These are phyloP conservation scores for Tachysurus vachellii DNA, from an alignment of 2,113 vertebrate species.

Conservation along the genomic window DNA sequence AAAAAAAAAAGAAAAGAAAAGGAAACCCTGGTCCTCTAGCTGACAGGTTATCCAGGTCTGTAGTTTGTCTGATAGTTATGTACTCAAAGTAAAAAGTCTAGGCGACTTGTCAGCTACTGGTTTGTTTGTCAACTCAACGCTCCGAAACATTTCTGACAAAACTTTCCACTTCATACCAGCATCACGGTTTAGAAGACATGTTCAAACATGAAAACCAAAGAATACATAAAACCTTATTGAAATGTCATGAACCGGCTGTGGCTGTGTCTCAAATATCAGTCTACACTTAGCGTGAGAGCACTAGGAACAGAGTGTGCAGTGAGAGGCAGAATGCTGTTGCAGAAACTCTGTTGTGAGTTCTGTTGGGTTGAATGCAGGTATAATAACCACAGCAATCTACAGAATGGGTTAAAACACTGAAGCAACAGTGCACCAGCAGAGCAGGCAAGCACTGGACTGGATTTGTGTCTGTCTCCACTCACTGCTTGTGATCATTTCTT, in stretches of 20 bases:
- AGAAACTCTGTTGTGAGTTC: background rate
- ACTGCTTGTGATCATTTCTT: no score
- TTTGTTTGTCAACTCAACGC: background rate
- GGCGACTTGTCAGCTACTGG: background rate
- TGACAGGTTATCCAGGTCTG: constrained; percentile 43
- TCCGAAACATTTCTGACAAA: background rate
- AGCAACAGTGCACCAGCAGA: background rate
- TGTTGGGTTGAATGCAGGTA: background rate
- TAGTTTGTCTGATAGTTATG: background rate
- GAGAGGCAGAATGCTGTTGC: background rate
- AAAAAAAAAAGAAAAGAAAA: background rate
- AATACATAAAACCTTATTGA: background rate
- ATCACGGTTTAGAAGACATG: background rate
- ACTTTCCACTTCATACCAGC: background rate
- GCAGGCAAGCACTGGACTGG: background rate
- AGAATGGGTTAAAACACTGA: background rate
- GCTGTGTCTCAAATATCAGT: background rate
- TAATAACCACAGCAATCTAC: background rate
- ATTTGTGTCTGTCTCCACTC: no score
- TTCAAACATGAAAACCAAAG: background rate
- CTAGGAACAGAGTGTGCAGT: background rate
- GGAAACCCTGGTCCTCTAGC: constrained; percentile 58
- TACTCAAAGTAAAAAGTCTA: constrained; percentile 9
- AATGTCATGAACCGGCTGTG: background rate
- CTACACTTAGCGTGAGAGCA: background rate